Conservation (phyloP, 2,888 invertebrate genomes). For the Euspilapteryx auroguttella region DNA sequence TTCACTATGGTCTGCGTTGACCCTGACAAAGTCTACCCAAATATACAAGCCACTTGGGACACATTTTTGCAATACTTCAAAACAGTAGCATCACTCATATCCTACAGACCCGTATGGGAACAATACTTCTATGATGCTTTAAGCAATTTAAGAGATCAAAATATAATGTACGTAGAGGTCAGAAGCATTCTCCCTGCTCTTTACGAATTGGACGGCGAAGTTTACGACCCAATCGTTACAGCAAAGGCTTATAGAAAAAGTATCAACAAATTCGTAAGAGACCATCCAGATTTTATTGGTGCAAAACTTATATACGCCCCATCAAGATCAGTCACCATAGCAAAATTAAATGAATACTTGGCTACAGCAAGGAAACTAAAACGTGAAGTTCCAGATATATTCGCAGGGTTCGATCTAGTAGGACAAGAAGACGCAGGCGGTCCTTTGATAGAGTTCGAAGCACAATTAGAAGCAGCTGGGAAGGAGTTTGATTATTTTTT, state of each 20-base stretch:
- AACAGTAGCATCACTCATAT: conserved; percentile 52
- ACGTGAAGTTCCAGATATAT: conserved; percentile 60
- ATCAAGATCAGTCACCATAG: conserved; percentile 34
- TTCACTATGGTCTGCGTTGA: conserved; percentile 60
- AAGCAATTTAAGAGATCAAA: conserved; percentile 64
- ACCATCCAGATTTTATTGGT: conserved; percentile 68
- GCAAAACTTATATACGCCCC: conserved; percentile 72
- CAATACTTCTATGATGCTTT: conserved; percentile 68
- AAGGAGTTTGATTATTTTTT: conserved; percentile 68
- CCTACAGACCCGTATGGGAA: conserved; percentile 66
- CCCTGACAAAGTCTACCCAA: conserved; percentile 38
- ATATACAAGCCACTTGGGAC: conserved; percentile 62
- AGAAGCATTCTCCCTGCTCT: conserved; percentile 64
- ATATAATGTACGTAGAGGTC: conserved; percentile 71
- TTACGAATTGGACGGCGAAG: conserved; percentile 68
- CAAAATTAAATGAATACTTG: conserved; percentile 42
- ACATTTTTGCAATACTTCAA: conserved; percentile 59
- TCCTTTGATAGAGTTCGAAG: conserved; percentile 63
- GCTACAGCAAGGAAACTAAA: conserved; percentile 30
- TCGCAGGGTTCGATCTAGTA: conserved; percentile 81
- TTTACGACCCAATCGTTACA: conserved; percentile 53
- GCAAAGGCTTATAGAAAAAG: conserved; percentile 61
- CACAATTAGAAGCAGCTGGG: conserved; percentile 49
- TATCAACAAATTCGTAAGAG: conserved; percentile 55
- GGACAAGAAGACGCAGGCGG: conserved; percentile 76